These are phyloP conservation scores for Himalopsyche phryganea DNA, from an alignment of 1,140 invertebrate genomes.

Conservation along the genomic window DNA sequence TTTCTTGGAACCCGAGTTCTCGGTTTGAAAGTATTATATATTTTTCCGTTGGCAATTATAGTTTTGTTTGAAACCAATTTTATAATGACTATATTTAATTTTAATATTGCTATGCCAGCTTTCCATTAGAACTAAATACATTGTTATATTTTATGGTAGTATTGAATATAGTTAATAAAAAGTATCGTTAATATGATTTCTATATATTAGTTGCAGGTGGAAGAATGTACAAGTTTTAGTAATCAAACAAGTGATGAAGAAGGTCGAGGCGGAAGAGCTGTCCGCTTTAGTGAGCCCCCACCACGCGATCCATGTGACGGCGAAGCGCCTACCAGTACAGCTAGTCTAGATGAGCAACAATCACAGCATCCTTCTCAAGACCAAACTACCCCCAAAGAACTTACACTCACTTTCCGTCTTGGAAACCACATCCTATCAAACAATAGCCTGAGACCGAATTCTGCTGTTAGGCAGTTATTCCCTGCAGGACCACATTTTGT, in stretches of 20 bases:
- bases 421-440: conserved; percentile 57
- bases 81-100: too few relatives aligned
- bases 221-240: conserved; percentile 26
- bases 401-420: conserved; percentile 58
- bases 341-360: background rate
- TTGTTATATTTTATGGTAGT: too few relatives aligned
- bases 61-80: too few relatives aligned
- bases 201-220: conserved; percentile 21
- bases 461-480: conserved; percentile 70
- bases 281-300: conserved; percentile 31
- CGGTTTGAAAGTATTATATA: too few relatives aligned
- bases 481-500: conserved; percentile 56
- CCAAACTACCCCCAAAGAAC: conserved; percentile 45
- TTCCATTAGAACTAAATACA: too few relatives aligned
- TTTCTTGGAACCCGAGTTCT: too few relatives aligned
- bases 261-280: conserved; percentile 21
- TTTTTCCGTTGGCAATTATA: too few relatives aligned
- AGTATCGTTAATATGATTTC: too few relatives aligned
- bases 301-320: conserved; percentile 3
- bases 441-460: conserved; percentile 65
- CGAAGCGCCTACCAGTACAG: background rate
- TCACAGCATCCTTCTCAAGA: background rate
- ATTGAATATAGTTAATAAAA: too few relatives aligned
- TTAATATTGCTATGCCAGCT: too few relatives aligned
- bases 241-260: conserved; percentile 33